Evolutionary conservation across 2,888 invertebrate genomes (phyloP).

Genomic region (Mystacides longicornis): DNA sequence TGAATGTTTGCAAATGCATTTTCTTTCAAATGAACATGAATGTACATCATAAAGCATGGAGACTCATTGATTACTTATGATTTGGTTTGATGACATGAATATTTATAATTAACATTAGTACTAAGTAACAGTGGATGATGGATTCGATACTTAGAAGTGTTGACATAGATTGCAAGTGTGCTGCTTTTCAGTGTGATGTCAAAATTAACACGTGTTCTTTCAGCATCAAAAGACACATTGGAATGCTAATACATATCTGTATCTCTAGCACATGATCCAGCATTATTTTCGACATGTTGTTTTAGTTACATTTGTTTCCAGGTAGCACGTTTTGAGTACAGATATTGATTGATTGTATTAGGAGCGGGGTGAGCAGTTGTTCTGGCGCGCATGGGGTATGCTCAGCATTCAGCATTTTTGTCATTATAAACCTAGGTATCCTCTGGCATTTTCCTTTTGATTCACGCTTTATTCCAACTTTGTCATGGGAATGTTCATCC

Average conservation of each 20-base stretch:
- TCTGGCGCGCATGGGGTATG: slow-evolving; percentile 23
- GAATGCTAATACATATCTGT: slow-evolving; percentile 10
- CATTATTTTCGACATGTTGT: slow-evolving; percentile 18
- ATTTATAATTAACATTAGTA: slow-evolving; percentile 20
- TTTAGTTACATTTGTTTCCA: slow-evolving; percentile 22
- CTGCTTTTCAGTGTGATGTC: slow-evolving; percentile 21
- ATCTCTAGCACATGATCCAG: slow-evolving; percentile 18
- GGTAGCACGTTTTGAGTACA: slow-evolving; percentile 24
- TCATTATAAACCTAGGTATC: slow-evolving; percentile 9
- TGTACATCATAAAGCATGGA: slow-evolving; percentile 26
- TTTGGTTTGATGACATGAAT: slow-evolving; percentile 15
- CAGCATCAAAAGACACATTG: slow-evolving; percentile 10
- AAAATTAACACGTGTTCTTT: slow-evolving; percentile 15
- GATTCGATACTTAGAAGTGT: too few species aligned
- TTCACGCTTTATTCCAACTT: slow-evolving; percentile 20
- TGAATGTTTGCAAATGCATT: slow-evolving; percentile 24
- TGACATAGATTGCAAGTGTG: slow-evolving; percentile 19
- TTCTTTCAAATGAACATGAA: slow-evolving; percentile 22
- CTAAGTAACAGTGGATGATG: too few species aligned
- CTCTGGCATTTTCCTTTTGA: slow-evolving; percentile 17
- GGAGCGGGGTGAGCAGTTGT: slow-evolving; percentile 20
- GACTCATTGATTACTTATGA: slow-evolving; percentile 14
- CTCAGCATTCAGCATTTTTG: slow-evolving; percentile 18
- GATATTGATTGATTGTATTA: slow-evolving; percentile 22
- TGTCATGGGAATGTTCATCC: slow-evolving; percentile 18